A percentile compares a stretch with the other conserved stretches of the same genome.
These are phyloP conservation scores for Lophotis ruficrista DNA, from an alignment of 2,113 vertebrate genomes.

Conservation along the genomic window DNA sequence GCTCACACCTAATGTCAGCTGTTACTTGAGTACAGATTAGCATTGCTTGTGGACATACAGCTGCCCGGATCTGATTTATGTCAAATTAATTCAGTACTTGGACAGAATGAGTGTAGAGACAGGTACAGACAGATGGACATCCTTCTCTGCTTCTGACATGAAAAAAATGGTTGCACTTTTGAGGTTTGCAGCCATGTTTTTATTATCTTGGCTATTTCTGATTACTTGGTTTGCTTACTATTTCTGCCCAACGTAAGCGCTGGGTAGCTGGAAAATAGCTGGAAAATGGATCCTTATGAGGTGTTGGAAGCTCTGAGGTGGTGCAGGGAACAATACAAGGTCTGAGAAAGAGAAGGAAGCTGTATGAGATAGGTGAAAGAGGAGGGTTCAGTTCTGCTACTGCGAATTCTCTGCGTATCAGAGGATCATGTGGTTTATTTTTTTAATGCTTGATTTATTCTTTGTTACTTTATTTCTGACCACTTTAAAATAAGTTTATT, in stretches of 20 bases:
- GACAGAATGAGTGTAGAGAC: neutral
- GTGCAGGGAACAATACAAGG: neutral
- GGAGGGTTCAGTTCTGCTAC: neutral
- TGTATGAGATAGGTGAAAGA: neutral
- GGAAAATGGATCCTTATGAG: neutral
- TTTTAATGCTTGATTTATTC: conserved; percentile 21
- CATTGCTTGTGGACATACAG: neutral
- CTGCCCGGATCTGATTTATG: neutral
- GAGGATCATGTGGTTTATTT: neutral
- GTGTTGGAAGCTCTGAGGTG: neutral
- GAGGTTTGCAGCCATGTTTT: neutral
- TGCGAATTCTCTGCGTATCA: neutral
- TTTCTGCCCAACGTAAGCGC: neutral
- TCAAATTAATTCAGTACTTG: neutral
- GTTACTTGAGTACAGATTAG: neutral
- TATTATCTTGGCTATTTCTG: neutral
- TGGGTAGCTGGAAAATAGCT: neutral
- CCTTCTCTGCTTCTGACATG: neutral
- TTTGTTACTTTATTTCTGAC: conserved; percentile 26
- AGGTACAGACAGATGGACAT: neutral
- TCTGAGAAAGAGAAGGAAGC: neutral
- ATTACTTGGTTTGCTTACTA: neutral
- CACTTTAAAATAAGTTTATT: conserved; percentile 26
- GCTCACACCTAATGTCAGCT: neutral
- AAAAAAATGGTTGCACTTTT: neutral